phyloP scores from a whole-genome alignment of 2,888 invertebrate species.

The Tipula confusa region DNA sequence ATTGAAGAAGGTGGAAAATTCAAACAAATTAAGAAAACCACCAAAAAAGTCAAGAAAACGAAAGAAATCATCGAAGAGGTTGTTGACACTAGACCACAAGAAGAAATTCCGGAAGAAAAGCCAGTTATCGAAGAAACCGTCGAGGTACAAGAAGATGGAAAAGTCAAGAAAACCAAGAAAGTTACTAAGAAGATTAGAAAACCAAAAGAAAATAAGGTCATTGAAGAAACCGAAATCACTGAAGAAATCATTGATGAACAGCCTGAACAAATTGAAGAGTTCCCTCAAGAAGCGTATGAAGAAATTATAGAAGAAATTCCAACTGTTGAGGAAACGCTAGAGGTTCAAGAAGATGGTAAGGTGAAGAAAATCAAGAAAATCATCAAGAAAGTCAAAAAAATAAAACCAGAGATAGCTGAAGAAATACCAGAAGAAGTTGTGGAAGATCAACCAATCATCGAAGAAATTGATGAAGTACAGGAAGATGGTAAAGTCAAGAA shows the following conservation, averaged over 20 bases:
- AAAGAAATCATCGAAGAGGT: neutral
- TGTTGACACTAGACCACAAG: neutral
- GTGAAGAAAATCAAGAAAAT: conserved; percentile 33
- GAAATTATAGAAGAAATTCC: conserved; percentile 36
- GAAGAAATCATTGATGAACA: conserved; percentile 38
- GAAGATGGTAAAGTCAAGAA: conserved; percentile 37
- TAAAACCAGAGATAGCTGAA: conserved; percentile 37
- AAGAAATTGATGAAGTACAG: conserved; percentile 33
- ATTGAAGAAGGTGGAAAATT: neutral
- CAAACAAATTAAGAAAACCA: neutral
- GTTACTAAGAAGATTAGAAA: neutral
- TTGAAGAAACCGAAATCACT: conserved; percentile 42
- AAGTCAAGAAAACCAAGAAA: neutral
- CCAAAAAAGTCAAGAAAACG: neutral
- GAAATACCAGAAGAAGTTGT: conserved; percentile 34
- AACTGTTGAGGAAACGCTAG: conserved; percentile 32
- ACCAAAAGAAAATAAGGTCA: conserved; percentile 7
- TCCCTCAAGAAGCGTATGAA: neutral
- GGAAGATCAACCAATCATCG: conserved; percentile 37
- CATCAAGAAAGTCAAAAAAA: conserved; percentile 36
- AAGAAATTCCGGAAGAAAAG: neutral
- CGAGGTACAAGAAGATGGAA: neutral
- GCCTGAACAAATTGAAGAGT: neutral
- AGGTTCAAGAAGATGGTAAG: conserved; percentile 35
- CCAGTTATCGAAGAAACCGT: neutral